Evolutionary conservation across 1,140 invertebrate genomes (phyloP), one percentile per base, ranked within the genome.

Genomic region (Plectrocnemia conspersa): DNA sequence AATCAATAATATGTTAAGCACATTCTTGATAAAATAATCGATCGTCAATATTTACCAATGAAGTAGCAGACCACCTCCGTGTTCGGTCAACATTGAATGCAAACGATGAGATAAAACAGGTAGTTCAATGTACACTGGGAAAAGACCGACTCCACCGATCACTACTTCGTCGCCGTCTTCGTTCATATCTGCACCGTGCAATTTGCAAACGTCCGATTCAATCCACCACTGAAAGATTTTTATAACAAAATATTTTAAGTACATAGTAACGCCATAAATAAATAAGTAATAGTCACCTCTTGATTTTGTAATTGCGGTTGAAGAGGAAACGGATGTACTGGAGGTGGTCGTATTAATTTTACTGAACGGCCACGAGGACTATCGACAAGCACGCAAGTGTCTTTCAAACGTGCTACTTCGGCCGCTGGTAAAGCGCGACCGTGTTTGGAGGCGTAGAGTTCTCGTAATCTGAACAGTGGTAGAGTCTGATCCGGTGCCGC

Each of bases 381-480:
- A 54, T 86, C 84, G 1, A 73, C 73, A 7, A 88, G 77, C n/a
- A 76, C 68, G 55, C 85, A 79, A 1, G 85, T 82, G 60, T 90
- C 87, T 56, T 79, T 81, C 68, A 90, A 79, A 64, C 84, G 82
- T 50, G 86, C 85, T 52, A 93, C 72, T 55, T 91, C 89, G 0
- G 88, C 86, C 0, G 89, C 82, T 41, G 84, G 85, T 1, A 91
- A 78, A 0, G 85, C 81, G 40, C 82, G 80, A 66, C 87, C 82
- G 64, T 85, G 90, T 33, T 89, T 80, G 63, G 82, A 84, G 57
- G 91, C 88, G 71, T 86, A 92, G 52, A 90, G 77, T 66, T 93
- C 88, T 15, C 89, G 78, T 54, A 93, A 84, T 64, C 88, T 83
- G 57, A 91, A 84, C 1, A 92, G 71, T 0, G 88, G 88, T 35